Evolutionary conservation across 2,113 vertebrate species (phyloP).

Genomic region (Eolophus roseicapilla): DNA sequence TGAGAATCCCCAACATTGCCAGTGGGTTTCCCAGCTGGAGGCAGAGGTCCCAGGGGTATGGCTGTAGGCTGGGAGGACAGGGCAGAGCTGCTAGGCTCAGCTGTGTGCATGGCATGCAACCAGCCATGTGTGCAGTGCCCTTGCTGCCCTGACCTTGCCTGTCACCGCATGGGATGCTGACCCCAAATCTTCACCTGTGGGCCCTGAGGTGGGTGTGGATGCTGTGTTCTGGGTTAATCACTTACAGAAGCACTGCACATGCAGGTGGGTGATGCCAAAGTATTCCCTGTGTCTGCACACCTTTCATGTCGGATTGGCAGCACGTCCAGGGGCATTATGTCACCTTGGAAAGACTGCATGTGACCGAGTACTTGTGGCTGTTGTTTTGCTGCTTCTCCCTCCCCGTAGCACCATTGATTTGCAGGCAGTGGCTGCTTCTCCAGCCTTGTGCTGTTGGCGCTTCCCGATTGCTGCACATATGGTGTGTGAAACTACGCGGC

Average conservation of each 20-base stretch:
- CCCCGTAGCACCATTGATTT: accelerated
- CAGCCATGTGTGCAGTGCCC: background rate
- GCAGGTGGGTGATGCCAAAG: background rate
- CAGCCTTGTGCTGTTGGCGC: background rate
- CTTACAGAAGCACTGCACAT: accelerated
- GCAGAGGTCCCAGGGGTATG: background rate
- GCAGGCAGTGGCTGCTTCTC: background rate
- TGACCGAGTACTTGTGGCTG: background rate
- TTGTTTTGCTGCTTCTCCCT: background rate
- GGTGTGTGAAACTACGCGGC: background rate
- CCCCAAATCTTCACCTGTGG: background rate
- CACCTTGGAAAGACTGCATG: background rate
- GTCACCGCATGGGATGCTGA: background rate
- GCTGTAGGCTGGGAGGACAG: background rate
- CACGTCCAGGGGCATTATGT: background rate
- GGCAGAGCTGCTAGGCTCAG: accelerated
- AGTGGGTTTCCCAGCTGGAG: background rate
- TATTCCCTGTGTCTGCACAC: accelerated
- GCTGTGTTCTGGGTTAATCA: background rate
- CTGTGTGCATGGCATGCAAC: accelerated
- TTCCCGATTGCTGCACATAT: background rate
- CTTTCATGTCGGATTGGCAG: background rate
- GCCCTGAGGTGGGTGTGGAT: background rate
- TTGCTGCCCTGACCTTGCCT: background rate
- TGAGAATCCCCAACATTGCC: background rate